Base-by-base conservation (phyloP, 37 sponge, comb jelly and placozoan genomes). In the Spongilla lacustris region DNA sequence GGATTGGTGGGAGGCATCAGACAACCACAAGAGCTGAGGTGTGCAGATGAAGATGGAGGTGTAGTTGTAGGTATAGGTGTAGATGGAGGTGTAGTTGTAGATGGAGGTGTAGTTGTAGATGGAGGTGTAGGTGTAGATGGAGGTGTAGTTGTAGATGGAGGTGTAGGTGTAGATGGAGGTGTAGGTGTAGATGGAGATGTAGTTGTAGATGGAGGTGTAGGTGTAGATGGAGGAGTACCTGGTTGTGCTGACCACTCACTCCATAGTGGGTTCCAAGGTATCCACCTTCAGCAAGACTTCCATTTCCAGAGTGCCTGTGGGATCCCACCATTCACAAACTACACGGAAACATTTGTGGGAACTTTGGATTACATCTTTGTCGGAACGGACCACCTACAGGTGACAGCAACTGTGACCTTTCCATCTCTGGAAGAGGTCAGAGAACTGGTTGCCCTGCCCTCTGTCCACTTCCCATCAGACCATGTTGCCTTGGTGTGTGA, bases 401-500 rank as follows among this genome's bases (percentile, higher is more conserved):
- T 77, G 13, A 72, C 73, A 25, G 48, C 77, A 36, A 83, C 69
- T 4, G 66, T 89, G 21, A 92, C 87, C 8, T 46, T 93, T 1
- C 96, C 96, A 0, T 37, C 89, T 13, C 86, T 75, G 29, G 80
- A 84, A n/a, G 94, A 96, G 49, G 79, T 96, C 0, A 80, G 82
- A 4, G 84, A 89, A 33, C 48, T 89, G 76, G 74, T 82, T 29
- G 94, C 94, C 8, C 80, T 96, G 14, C 96, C 96, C 19, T 93
- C 94, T 0, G 38, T 81, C 31, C 79, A 83, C 67, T 91, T 91
- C 66, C 96, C 96, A 38, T 96, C 96, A 23, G 96, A 96, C 81
- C 96, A 96, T 83, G 21, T 96, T 23, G 87, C 96, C 36, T 74
- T 96, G 1, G 81, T 96, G 6, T 88, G 83, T 67, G 92, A 93